Evolutionary conservation across 2,797 vertebrate species (phyloP), one percentile per base, ranked within the genome.

Genomic region (Arrhamphus sclerolepis): DNA sequence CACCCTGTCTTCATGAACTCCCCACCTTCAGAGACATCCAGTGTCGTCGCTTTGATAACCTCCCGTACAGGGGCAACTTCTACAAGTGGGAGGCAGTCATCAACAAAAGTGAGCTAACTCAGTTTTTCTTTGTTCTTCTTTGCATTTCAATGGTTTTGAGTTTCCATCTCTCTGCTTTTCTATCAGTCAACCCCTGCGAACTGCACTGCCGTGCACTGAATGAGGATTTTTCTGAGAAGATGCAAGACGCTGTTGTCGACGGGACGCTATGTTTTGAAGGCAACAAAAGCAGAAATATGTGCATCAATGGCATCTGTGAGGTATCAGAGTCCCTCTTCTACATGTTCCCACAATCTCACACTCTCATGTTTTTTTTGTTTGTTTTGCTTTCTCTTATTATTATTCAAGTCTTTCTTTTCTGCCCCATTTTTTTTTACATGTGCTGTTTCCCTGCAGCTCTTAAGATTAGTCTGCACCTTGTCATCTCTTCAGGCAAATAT

Each of bases 291-390:
- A 87, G 94, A 0, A 93, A 98, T 56, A 72, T 97, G 75, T 99
- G 98, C 90, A 93, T 99, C 87, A 96, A 96, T 0, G 96, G 97
- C 71, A 95, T 99, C 87, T 99, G 98, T 86, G 96, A 98, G 96
- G 97, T 99, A 84, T 51, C 11, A 16, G 16, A 34, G 1, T 4
- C n/a, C 29, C 31, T 14, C 34, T 38, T 38, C 34, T 5, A 16
- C 34, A 38, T 38, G 13, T 38, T 16, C 34, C 34, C 34, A 38
- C 34, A 16, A 38, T 38, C 31, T 10, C 8, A 34, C 10, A 34
- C 31, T 9, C 19, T 5, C 46, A 41, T 2, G 5, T 59, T 9
- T 22, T 18, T 14, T 24, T 2, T n/a, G n/a, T 20, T 6, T 18
- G 6, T 42, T 11, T 20, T 53, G 1, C 1, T 19, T 22, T 34